Percentiles rank a stretch among this genome's conserved stretches.
These are phyloP conservation scores for Ptilorrhoa leucosticta DNA, from an alignment of 2,113 vertebrate species.

Conservation along the genomic window DNA sequence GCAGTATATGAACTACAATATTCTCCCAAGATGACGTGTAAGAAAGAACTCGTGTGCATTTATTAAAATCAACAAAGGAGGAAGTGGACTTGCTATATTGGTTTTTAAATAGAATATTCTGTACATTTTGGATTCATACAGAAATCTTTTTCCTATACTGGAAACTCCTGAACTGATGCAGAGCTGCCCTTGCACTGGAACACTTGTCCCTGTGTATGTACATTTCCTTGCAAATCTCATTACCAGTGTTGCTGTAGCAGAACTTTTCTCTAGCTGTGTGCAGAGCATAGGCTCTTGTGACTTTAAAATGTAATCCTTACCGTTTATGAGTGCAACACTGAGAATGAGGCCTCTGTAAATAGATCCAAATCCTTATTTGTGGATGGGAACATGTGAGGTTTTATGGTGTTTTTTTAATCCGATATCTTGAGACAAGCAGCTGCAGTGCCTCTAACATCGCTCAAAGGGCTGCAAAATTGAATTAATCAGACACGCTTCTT, in stretches of 20 bases:
- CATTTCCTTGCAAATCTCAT: not conserved
- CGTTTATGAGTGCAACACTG: not conserved
- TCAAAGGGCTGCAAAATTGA: not conserved
- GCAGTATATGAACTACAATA: not conserved
- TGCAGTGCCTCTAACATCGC: not conserved
- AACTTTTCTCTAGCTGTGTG: not conserved
- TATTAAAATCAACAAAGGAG: not conserved
- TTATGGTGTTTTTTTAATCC: not conserved
- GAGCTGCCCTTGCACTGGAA: not conserved
- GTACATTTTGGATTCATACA: not conserved
- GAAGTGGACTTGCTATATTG: not conserved
- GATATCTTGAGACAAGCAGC: not conserved
- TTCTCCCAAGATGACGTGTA: not conserved
- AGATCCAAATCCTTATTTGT: not conserved
- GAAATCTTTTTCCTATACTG: not conserved
- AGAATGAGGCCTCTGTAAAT: not conserved
- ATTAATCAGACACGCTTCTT: not conserved
- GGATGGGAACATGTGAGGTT: not conserved
- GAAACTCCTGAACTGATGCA: not conserved
- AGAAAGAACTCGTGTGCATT: not conserved
- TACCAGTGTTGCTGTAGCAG: not conserved
- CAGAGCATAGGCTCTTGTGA: not conserved
- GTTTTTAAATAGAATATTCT: not conserved
- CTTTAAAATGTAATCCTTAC: not conserved
- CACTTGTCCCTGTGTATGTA: not conserved